phyloP scores from a whole-genome alignment of 2,797 vertebrate genomes.

The Acipenser ruthenus region DNA sequence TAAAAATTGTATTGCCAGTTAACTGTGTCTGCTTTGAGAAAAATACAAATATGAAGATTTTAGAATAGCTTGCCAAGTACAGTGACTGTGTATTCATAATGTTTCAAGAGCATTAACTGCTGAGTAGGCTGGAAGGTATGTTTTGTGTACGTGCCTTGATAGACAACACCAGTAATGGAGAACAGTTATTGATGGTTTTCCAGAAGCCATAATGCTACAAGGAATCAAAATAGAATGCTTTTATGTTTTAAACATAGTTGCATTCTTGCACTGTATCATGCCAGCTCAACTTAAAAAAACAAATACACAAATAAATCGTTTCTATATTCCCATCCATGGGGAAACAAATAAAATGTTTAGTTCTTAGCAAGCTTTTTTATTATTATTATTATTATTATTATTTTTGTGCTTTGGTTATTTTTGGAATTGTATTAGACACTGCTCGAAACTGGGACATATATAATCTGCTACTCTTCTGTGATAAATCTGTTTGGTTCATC shows the following conservation, averaged over 20 bases:
- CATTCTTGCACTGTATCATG: no score
- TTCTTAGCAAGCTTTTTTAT: conserved; percentile 10
- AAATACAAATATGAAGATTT: no score
- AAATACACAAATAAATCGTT: conserved; percentile 6
- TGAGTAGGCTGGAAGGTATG: no score
- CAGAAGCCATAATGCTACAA: no score
- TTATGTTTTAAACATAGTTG: no score
- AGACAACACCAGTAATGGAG: no score
- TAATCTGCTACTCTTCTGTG: conserved; percentile 42
- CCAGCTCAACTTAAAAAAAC: neutral
- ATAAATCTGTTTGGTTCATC: conserved; percentile 19
- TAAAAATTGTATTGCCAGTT: neutral
- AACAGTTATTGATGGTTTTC: no score
- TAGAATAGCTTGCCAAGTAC: no score
- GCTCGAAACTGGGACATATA: conserved; percentile 84
- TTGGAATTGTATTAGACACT: conserved; percentile 40
- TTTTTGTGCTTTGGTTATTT: conserved; percentile 36
- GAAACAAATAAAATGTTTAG: conserved; percentile 5
- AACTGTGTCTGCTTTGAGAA: neutral
- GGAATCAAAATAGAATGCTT: no score
- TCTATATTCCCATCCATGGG: neutral
- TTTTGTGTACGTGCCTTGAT: no score
- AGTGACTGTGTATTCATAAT: no score
- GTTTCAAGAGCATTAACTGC: no score
- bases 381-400: conserved; percentile 21